Evolutionary conservation across 2,888 invertebrate species (phyloP).

Genomic region (Choreutis nemorana): DNA sequence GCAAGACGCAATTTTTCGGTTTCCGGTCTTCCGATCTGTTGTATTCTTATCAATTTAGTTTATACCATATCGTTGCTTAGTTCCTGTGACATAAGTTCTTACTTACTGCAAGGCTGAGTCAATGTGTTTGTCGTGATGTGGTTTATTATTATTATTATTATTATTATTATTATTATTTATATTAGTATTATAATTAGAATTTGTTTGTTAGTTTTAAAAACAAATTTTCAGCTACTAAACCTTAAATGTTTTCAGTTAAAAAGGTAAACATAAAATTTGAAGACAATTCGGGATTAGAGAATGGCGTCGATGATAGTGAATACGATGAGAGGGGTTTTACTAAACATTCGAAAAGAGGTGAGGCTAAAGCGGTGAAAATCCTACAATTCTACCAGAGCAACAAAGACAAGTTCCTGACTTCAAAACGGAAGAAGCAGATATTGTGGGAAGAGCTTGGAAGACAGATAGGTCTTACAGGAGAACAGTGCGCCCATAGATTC

Average conservation of each 20-base stretch:
- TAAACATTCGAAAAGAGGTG: constrained; percentile 25
- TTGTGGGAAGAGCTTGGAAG: constrained; percentile 37
- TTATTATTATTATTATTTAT: not conserved
- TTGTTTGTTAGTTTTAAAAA: not conserved
- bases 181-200: not conserved
- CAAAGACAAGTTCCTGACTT: constrained; percentile 39
- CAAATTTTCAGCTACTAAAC: not conserved
- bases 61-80: too few species aligned
- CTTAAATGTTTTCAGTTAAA: constrained; percentile 26
- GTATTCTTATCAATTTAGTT: too few species aligned
- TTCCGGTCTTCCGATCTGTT: too few species aligned
- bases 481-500: constrained; percentile 45
- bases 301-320: constrained; percentile 26
- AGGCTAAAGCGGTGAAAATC: constrained; percentile 42
- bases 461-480: constrained; percentile 32
- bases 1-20: too few species aligned
- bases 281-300: constrained; percentile 17
- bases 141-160: too few species aligned
- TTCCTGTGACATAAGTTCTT: too few species aligned
- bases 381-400: constrained; percentile 46
- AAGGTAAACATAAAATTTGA: constrained; percentile 26
- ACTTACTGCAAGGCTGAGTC: too few species aligned
- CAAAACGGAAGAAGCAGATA: constrained; percentile 29
- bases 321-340: constrained; percentile 29
- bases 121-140: too few species aligned